phyloP scores from a whole-genome alignment of 1,140 invertebrate species.

The Drosophila kepulauana region DNA sequence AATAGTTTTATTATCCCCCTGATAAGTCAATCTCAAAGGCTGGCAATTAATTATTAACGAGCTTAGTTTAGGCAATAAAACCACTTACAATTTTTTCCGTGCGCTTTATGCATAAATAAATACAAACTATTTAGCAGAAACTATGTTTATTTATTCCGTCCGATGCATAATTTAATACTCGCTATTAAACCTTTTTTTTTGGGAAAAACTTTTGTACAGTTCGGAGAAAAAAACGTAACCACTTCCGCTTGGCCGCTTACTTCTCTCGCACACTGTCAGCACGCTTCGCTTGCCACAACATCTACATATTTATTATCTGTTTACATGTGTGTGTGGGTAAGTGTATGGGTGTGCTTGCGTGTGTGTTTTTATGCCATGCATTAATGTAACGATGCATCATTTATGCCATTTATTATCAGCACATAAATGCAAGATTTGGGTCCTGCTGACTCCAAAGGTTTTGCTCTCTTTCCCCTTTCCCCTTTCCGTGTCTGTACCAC shows the following conservation, averaged over 20 bases:
- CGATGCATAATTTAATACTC: slow-evolving; percentile 19
- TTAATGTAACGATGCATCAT: slow-evolving; percentile 83
- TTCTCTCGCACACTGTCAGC: slow-evolving; percentile 35
- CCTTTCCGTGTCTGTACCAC: neutral
- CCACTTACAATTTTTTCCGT: neutral
- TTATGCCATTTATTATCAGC: slow-evolving; percentile 81
- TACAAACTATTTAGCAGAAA: slow-evolving; percentile 9
- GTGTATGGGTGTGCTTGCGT: slow-evolving; percentile 37
- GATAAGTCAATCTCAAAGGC: neutral
- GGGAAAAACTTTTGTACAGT: neutral
- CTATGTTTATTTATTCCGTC: slow-evolving; percentile 20
- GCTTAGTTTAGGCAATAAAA: slow-evolving; percentile 3
- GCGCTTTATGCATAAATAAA: slow-evolving; percentile 29
- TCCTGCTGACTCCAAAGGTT: slow-evolving; percentile 42
- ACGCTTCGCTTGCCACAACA: slow-evolving; percentile 44
- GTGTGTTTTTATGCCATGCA: slow-evolving; percentile 68
- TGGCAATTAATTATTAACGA: neutral
- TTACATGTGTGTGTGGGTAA: slow-evolving; percentile 27
- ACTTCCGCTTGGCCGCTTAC: slow-evolving; percentile 37
- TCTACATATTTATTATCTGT: slow-evolving; percentile 67
- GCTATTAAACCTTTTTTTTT: slow-evolving; percentile 27
- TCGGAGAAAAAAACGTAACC: slow-evolving; percentile 11
- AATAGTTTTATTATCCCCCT: neutral
- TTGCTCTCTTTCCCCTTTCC: neutral
- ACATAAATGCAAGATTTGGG: slow-evolving; percentile 73